These are phyloP conservation scores for Calameuta pallipes DNA, from an alignment of 2,888 invertebrate species.

Conservation along the genomic window DNA sequence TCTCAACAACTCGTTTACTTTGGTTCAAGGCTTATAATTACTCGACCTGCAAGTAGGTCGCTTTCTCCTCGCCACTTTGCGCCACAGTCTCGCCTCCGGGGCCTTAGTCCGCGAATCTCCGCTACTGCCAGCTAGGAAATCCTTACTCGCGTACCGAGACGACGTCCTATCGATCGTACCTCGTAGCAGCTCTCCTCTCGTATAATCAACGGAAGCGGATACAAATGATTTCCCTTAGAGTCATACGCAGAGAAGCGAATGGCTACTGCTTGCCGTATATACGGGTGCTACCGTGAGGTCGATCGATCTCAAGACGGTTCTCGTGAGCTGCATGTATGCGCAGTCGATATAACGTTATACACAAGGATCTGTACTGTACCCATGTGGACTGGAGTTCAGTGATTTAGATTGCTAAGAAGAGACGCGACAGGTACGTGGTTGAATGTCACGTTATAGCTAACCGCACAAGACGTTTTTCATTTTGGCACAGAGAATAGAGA, in stretches of 20 bases:
- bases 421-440: background rate
- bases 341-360: background rate
- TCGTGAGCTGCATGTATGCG: background rate
- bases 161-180: background rate
- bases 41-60: constrained; percentile 61
- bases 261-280: background rate
- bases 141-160: background rate
- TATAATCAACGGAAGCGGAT: background rate
- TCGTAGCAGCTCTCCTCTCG: background rate
- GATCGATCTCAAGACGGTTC: background rate
- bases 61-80: constrained; percentile 60
- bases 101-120: constrained; percentile 32
- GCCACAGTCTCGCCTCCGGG: constrained; percentile 23
- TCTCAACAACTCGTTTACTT: constrained; percentile 53
- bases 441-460: background rate
- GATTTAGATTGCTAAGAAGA: background rate
- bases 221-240: background rate
- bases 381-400: background rate
- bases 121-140: constrained; percentile 13
- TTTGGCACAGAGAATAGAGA: background rate
- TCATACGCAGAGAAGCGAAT: background rate
- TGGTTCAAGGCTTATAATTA: constrained; percentile 64
- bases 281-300: background rate
- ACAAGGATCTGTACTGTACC: background rate
- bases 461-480: background rate